A percentile compares a stretch with the other conserved stretches of the same genome.
Conservation (phyloP, 2,797 vertebrate genomes). For the Bryconaethiops microstoma region DNA sequence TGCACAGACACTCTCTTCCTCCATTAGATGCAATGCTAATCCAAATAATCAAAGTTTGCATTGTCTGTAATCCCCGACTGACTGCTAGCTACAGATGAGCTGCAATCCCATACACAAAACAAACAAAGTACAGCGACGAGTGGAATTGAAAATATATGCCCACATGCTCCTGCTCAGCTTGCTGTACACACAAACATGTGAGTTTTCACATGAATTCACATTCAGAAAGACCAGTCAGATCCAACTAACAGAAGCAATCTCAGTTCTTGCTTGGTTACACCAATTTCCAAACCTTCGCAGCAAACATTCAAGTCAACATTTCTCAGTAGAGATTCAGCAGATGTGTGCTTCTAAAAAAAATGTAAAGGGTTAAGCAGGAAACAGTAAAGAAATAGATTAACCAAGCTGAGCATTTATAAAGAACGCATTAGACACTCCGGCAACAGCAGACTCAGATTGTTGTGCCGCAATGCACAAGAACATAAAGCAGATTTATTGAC, state of each 20-base stretch:
- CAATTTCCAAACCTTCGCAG: conserved; percentile 16
- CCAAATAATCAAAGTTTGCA: conserved; percentile 34
- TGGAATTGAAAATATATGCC: neutral
- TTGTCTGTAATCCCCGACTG: conserved; percentile 33
- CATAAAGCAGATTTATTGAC: conserved; percentile 59
- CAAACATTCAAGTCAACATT: conserved; percentile 25
- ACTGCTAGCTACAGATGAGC: conserved; percentile 2
- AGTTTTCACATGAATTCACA: conserved; percentile 1
- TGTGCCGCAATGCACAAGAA: conserved; percentile 22
- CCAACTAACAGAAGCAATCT: neutral
- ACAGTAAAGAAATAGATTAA: conserved; percentile 3
- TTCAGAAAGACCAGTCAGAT: conserved; percentile 20
- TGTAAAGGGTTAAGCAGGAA: neutral
- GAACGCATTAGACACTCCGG: conserved; percentile 20
- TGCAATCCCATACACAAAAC: neutral
- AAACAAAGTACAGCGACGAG: conserved; percentile 23
- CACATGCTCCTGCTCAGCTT: neutral
- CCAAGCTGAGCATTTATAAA: conserved; percentile 27
- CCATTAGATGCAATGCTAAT: conserved; percentile 14
- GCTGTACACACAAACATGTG: conserved; percentile 1
- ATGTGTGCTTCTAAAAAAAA: neutral
- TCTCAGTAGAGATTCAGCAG: conserved; percentile 14
- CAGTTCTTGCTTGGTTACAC: conserved; percentile 22
- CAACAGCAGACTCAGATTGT: conserved; percentile 28
- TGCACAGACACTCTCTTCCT: conserved; percentile 11